Conservation (phyloP, 1,140 invertebrate species). For the Habropoda laboriosa region DNA sequence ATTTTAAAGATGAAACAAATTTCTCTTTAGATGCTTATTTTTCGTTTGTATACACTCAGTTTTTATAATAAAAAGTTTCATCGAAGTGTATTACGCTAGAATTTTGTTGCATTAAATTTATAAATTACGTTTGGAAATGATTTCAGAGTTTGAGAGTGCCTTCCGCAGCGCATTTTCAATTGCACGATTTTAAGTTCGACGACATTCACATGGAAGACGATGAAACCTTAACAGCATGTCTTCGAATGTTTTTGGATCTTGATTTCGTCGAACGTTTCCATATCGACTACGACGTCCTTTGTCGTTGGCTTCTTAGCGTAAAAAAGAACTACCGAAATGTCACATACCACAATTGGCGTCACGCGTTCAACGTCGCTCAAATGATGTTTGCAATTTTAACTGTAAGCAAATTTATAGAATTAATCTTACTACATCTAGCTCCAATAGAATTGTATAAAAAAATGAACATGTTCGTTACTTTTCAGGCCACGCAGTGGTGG, state of each 20-base stretch:
- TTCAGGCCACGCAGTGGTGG: slow-evolving; percentile 94
- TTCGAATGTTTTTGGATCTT: slow-evolving; percentile 95
- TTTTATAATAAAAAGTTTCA: no score
- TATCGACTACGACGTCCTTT: slow-evolving; percentile 94
- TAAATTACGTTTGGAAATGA: not conserved
- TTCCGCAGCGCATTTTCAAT: slow-evolving; percentile 90
- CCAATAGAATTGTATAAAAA: not conserved
- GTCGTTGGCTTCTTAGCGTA: slow-evolving; percentile 95
- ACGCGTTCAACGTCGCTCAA: slow-evolving; percentile 97
- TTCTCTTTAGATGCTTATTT: no score
- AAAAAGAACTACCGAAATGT: slow-evolving; percentile 99
- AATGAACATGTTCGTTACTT: slow-evolving; percentile 20
- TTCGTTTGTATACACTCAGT: no score
- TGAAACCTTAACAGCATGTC: slow-evolving; percentile 92
- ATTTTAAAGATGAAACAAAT: not conserved
- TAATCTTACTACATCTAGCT: not conserved
- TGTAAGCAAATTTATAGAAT: slow-evolving; percentile 82
- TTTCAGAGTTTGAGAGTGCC: slow-evolving; percentile 87
- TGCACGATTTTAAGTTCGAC: slow-evolving; percentile 94
- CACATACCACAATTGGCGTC: slow-evolving; percentile 98
- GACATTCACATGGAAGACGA: slow-evolving; percentile 93
- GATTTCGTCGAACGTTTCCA: slow-evolving; percentile 95
- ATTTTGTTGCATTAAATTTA: not conserved
- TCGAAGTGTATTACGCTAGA: no score
- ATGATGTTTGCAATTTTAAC: slow-evolving; percentile 98